Base-by-base conservation (phyloP, 1,140 invertebrate genomes). In the Trichomalopsis sarcophagae region DNA sequence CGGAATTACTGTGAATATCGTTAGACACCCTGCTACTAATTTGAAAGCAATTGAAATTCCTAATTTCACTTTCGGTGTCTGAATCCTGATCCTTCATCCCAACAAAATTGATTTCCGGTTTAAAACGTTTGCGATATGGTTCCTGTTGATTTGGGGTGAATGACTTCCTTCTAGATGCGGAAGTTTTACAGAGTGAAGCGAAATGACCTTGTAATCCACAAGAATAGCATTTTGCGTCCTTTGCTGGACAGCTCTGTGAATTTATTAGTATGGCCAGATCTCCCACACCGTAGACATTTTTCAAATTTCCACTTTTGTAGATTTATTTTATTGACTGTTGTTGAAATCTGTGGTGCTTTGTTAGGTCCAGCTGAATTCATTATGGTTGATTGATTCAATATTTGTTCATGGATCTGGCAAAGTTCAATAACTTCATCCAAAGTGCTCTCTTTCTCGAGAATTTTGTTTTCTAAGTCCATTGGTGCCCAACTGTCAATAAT, bases 401-500 rank as follows among this genome's bases (percentile, higher is more conserved):
- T 81, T 17, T 55, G 47, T 50, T 86, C 84, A 36, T 66, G 40
- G 4, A 75, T 36, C 9, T 77, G 71, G 17, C 55, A 74, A 13
- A 82, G 68, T 40, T 82, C 73, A 36, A 86, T 33, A 10, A 82
- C 74, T 50, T 86, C 50, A n/a, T 82, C n/a, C n/a, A 82, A 47
- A 9, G 80, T 81, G n/a, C 87, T 86, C 13, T 87, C 88, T 27
- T 87, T 84, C 36, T 85, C 83, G 27, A 89, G 33, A 62, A 87
- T 83, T 81, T 86, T 87, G 30, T 88, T 87, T 74, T 88, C 79
- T 13, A 89, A 73, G 2, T 89, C 86, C 4, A 27, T 23, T 33
- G 86, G 85, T 11, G 40, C 69, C 78, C 87, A 89, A 76, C 82
- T 86, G 66, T 89, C 88, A 30, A 87, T 86, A 50, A 84, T 84